A percentile compares a stretch with the other conserved stretches of the same genome.
phyloP scores from a whole-genome alignment of 2,113 vertebrate genomes.

The Pogona vitticeps region DNA sequence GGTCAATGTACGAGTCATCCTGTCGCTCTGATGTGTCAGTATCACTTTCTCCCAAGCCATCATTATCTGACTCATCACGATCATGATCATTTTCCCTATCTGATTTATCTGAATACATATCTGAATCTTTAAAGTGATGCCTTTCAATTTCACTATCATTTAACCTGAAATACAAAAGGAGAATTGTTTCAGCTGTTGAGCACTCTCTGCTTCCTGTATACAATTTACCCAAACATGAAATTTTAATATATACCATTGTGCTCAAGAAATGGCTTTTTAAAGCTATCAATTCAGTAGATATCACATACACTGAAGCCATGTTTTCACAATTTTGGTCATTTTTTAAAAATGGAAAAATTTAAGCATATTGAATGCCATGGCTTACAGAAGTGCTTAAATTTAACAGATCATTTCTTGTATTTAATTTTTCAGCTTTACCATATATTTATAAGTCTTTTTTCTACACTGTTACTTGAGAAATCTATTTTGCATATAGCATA shows the following conservation, averaged over 20 bases:
- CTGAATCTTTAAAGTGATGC: slow-evolving; percentile 92
- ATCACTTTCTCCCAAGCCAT: slow-evolving; percentile 93
- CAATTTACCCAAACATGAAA: neutral
- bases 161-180: slow-evolving; percentile 75
- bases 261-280: neutral
- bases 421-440: neutral
- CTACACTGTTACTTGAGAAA: neutral
- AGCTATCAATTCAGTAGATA: neutral
- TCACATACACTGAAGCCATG: neutral
- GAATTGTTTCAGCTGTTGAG: neutral
- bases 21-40: slow-evolving; percentile 95
- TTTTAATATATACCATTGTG: neutral
- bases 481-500: neutral
- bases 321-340: neutral
- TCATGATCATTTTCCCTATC: slow-evolving; percentile 95
- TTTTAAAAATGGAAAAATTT: neutral
- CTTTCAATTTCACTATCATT: slow-evolving; percentile 90
- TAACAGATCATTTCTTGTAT: no score
- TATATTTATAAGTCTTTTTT: neutral
- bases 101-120: slow-evolving; percentile 96
- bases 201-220: neutral
- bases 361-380: neutral
- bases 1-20: slow-evolving; percentile 89
- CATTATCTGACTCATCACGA: slow-evolving; percentile 94
- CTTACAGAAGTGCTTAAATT: neutral